Conservation (phyloP, 2,113 vertebrate species). For the Campylomormyrus numenius region DNA sequence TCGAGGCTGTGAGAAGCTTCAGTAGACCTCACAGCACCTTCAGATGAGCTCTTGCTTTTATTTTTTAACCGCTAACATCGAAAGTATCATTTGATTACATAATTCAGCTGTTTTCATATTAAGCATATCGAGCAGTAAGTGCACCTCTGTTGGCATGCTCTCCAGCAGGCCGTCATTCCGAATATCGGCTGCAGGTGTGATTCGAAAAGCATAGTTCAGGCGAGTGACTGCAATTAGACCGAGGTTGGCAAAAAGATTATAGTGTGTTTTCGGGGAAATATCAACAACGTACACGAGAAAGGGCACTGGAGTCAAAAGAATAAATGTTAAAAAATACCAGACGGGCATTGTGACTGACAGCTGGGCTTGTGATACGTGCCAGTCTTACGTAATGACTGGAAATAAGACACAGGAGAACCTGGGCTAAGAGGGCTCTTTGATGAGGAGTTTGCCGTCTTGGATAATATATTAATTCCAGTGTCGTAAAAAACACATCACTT, state of each 20-base stretch:
- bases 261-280: not conserved
- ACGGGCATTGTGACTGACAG: not conserved
- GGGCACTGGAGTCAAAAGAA: not conserved
- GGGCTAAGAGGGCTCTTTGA: not conserved
- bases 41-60: not conserved
- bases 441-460: not conserved
- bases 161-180: not conserved
- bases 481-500: not conserved
- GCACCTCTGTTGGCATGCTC: not conserved
- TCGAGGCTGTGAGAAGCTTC: not conserved
- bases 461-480: not conserved
- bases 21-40: not conserved
- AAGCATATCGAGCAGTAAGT: not conserved
- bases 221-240: not conserved
- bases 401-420: not conserved
- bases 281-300: not conserved
- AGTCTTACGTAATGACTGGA: not conserved
- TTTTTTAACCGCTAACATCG: not conserved
- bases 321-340: not conserved
- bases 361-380: not conserved
- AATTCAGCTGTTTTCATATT: not conserved
- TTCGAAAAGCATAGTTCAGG: not conserved
- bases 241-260: not conserved
- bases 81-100: not conserved
- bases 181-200: not conserved